A percentile compares a stretch with the other conserved stretches of the same genome.
Evolutionary conservation across 2,797 vertebrate genomes (phyloP).

Genomic region (Acipenser ruthenus): DNA sequence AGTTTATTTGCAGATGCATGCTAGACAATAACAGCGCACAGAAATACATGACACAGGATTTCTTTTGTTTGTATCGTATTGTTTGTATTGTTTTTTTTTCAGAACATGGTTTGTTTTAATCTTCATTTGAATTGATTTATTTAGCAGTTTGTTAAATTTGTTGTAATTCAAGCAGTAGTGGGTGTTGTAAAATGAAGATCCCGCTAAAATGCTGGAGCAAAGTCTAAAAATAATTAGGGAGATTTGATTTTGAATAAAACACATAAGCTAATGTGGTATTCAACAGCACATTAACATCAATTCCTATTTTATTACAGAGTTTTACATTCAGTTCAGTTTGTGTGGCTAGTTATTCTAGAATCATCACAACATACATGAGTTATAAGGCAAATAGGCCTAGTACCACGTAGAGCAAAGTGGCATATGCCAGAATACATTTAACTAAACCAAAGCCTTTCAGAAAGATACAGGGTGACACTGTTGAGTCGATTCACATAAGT

Average conservation of each 20-base stretch:
- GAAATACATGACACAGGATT: too few species aligned
- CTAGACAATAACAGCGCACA: too few species aligned
- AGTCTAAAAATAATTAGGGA: neutral
- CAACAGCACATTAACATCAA: conserved; percentile 27
- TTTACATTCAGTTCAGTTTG: conserved; percentile 37
- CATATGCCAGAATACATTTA: conserved; percentile 43
- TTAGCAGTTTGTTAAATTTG: too few species aligned
- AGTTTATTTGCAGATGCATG: too few species aligned
- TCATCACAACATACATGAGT: conserved; percentile 42
- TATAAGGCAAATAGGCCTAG: conserved; percentile 54
- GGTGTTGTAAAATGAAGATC: neutral
- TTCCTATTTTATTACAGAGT: neutral
- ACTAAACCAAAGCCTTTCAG: conserved; percentile 37
- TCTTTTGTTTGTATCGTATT: too few species aligned
- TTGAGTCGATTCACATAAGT: conserved; percentile 48
- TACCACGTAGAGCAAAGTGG: conserved; percentile 35
- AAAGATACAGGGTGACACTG: conserved; percentile 40
- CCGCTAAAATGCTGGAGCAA: neutral
- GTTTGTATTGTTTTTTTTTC: too few species aligned
- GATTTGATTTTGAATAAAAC: conserved; percentile 1
- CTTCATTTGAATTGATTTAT: too few species aligned
- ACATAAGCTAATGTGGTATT: conserved; percentile 20
- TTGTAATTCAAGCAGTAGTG: too few species aligned
- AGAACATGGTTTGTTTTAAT: too few species aligned
- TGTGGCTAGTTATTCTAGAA: conserved; percentile 43